Evolutionary conservation across 2,113 vertebrate species (phyloP), one percentile per base, ranked within the genome.

Genomic region (Protobothrops mucrosquamatus): DNA sequence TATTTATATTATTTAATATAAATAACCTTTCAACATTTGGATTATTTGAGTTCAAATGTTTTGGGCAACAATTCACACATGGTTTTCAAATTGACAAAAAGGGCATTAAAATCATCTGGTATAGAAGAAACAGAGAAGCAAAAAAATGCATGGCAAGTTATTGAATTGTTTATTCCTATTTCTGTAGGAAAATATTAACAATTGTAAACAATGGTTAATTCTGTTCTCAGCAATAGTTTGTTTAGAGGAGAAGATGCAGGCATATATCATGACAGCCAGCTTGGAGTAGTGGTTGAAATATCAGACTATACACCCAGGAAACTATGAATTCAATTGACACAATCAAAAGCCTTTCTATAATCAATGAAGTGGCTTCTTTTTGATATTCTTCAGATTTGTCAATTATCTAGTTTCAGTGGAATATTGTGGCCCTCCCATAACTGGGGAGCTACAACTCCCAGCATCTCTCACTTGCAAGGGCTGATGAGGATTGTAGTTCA

Each of bases 61-160:
- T 97, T 95, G 94, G 0, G 96, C 18, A 81, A 97, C 95, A 97
- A 97, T 96, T 97, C 92, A 88, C 93, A 95, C 96, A 95, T 96
- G 97, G 94, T 92, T 96, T 97, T 96, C 96, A 97, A 97, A 95
- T 97, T 97, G 97, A 97, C 94, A 95, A 95, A 91, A 95, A 96
- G 93, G 92, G 93, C 87, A 51, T 97, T 96, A 96, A 51, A 97
- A 97, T 98, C 95, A 96, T 91, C 94, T 93, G 51, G 20, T 55
- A 43, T 12, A 23, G 29, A 55, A 55, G 20, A 91, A 91, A 57
- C 23, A 43, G 34, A 74, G 10, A 55, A 85, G 69, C 69, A 91
- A 56, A 54, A 55, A 10, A 26, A 24, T 69, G 51, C 48, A 29
- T 52, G 22, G 39, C n/a, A 39, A n/a, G 39, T 39, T 39, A 14